Evolutionary conservation across 2,113 vertebrate genomes (phyloP), one percentile per base, ranked within the genome.

Genomic region (Antidorcas marsupialis): DNA sequence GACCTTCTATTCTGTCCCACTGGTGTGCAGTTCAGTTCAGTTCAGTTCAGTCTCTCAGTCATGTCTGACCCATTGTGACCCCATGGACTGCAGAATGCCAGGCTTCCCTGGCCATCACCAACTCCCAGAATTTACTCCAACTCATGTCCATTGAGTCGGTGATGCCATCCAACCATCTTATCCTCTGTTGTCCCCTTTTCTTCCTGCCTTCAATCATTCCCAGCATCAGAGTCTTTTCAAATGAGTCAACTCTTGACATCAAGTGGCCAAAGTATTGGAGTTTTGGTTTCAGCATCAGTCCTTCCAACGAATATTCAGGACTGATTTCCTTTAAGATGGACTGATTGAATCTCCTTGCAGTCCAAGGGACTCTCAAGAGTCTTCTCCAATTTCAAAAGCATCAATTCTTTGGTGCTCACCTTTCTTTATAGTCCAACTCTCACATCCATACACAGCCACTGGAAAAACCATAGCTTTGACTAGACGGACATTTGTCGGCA

Each of bases 401-500:
- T 12, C 64, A 71, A 36, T 36, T 36, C 19, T 71, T 71, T 12
- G 9, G 64, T 36, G 64, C n/a, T 36, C n/a, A 71, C 2, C 19
- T 12, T 71, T 71, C 64, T 71, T 71, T 12, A 36, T 11, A 36
- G 19, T 71, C 9, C 64, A 36, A 23, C 64, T 36, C 9, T 23
- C 64, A 71, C 64, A 36, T 21, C n/a, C n/a, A 12, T 23, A 71
- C 64, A 36, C n/a, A 33, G n/a, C 17, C 5, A 67, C 33, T 36
- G 33, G 64, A 67, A 36, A 67, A 67, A 67, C 8, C 17, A 10
- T 67, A 67, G 64, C 64, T 19, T 67, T 67, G 28, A 64, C 60
- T 64, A 33, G 30, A 33, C 0, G 8, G 33, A 36, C 2, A 1
- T 67, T 67, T 36, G 33, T 21, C 0, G 0, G 17, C 33, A 67